phyloP scores from a whole-genome alignment of 2,113 vertebrate species.

The Isurus oxyrinchus region DNA sequence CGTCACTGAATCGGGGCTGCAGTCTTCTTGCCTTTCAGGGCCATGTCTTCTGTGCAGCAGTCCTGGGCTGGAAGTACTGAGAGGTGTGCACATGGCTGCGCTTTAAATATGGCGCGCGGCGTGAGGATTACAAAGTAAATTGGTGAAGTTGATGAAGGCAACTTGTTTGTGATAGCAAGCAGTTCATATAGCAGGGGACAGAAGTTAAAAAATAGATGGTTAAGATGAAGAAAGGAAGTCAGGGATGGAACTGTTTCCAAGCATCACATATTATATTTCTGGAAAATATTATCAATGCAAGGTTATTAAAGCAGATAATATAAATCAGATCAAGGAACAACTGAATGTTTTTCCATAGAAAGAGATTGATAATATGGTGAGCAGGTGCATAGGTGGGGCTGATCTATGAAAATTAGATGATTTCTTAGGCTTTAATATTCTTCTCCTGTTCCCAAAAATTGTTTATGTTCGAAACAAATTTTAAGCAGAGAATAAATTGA shows the following conservation, averaged over 20 bases:
- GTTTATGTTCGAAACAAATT: neutral
- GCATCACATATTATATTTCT: no score
- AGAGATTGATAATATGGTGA: neutral
- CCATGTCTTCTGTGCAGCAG: no score
- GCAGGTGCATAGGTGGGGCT: neutral
- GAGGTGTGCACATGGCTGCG: no score
- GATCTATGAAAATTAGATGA: neutral
- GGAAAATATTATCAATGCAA: no score
- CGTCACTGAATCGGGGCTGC: no score
- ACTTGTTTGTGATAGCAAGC: no score
- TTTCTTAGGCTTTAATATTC: neutral
- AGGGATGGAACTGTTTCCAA: neutral
- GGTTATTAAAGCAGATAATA: neutral
- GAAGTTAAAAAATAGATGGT: neutral
- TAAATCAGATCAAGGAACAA: neutral
- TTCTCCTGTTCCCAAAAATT: neutral
- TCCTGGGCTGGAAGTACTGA: no score
- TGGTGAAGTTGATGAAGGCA: no score
- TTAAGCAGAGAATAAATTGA: neutral
- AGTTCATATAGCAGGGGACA: neutral
- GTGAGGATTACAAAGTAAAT: no score
- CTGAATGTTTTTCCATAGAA: neutral
- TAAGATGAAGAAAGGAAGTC: neutral
- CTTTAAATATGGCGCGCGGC: no score
- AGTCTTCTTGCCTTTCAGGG: no score